These are phyloP conservation scores for Eustalomyia histrio DNA, from an alignment of 2,888 invertebrate species.

Conservation along the genomic window DNA sequence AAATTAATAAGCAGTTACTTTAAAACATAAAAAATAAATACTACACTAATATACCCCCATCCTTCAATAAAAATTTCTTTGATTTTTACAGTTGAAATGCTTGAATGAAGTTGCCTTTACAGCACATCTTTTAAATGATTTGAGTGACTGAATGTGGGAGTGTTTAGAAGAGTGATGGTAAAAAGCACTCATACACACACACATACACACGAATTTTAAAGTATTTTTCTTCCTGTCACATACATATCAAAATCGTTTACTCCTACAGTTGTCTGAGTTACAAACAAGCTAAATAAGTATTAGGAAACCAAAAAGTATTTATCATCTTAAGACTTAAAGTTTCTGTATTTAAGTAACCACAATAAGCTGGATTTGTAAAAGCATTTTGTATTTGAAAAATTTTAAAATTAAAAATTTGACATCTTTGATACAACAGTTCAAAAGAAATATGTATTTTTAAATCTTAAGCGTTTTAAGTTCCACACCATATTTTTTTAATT, in stretches of 20 bases:
- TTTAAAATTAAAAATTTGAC: not conserved
- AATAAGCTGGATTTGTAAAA: not conserved
- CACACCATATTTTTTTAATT: too few species aligned
- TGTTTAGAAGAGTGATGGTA: not conserved
- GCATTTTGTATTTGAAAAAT: not conserved
- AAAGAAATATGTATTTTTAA: too few species aligned
- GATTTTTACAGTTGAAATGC: slow-evolving; percentile 27
- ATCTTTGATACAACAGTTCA: too few species aligned
- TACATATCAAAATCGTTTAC: slow-evolving; percentile 14
- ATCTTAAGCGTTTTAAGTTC: too few species aligned
- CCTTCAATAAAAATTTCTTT: not conserved
- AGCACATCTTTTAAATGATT: slow-evolving; percentile 16
- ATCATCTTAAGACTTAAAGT: not conserved
- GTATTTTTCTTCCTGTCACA: slow-evolving; percentile 56
- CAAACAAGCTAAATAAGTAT: not conserved
- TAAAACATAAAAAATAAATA: too few species aligned
- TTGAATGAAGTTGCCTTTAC: slow-evolving; percentile 47
- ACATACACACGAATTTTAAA: slow-evolving; percentile 24
- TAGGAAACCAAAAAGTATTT: too few species aligned
- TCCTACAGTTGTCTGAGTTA: not conserved
- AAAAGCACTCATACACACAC: not conserved
- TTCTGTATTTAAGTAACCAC: not conserved
- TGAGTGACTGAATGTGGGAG: not conserved
- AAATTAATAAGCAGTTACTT: too few species aligned
- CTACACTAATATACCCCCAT: too few species aligned